phyloP scores from a whole-genome alignment of 2,888 invertebrate species.

The Mythimna loreyi region DNA sequence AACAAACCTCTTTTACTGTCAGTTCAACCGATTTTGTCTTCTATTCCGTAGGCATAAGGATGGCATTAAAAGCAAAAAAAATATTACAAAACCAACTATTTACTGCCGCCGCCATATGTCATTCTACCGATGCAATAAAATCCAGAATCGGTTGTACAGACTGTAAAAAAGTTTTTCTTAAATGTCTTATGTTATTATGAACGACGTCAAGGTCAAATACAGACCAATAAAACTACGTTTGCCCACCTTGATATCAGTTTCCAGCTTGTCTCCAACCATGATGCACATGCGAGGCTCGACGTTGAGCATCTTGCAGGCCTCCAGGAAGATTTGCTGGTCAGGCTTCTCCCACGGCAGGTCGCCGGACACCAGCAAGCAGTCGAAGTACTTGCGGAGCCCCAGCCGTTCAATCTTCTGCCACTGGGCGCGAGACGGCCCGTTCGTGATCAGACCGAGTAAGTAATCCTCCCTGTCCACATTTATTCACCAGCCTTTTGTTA shows the following conservation, averaged over 20 bases:
- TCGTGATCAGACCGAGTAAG: conserved; percentile 95
- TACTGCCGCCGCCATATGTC: no score
- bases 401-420: conserved; percentile 96
- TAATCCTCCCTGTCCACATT: conserved; percentile 93
- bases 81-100: no score
- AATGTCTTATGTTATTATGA: no score
- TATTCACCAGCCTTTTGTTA: conserved; percentile 87
- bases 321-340: conserved; percentile 94
- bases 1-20: no score
- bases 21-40: no score
- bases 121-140: no score
- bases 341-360: conserved; percentile 97
- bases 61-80: no score
- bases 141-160: no score
- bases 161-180: no score
- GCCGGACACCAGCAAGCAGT: conserved; percentile 95
- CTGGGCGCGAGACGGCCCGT: conserved; percentile 96
- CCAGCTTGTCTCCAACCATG: conserved; percentile 97
- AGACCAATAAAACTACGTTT: not conserved
- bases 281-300: conserved; percentile 94
- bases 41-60: no score
- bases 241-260: conserved; percentile 95
- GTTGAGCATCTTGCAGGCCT: conserved; percentile 94
- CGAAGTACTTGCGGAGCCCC: conserved; percentile 93
- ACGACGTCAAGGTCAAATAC: not conserved